Base-by-base conservation (phyloP, 2,888 invertebrate species). In the Oscheius sp. region DNA sequence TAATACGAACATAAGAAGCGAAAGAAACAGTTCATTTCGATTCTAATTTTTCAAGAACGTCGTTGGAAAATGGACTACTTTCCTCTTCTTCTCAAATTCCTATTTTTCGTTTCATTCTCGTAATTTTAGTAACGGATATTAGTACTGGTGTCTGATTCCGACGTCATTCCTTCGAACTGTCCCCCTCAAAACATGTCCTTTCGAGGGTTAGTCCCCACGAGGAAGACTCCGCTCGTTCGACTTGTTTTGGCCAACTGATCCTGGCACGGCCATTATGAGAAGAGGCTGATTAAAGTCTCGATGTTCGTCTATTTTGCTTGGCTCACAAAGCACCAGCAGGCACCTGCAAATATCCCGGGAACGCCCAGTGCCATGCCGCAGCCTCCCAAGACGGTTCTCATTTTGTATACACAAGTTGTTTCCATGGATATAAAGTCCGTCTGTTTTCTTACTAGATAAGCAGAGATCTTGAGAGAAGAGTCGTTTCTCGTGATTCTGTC, bases 241-340 rank as follows among this genome's bases (percentile, higher is more conserved):
- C n/a, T n/a, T n/a, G n/a, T n/a, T n/a, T n/a, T n/a, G n/a, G n/a
- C n/a, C n/a, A 36, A 14, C 14, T 44, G 12, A 12, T 17, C 45
- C 45, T 44, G 45, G 12, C 45, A 17, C 22, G 47, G 47, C 41
- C 12, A 41, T 41, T 41, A 41, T 41, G n/a, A 41, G n/a, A 41
- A 20, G 41, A 14, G 56, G 20, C 59, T 59, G 59, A 59, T 59
- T 38, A 59, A 44, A 44, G 59, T 44, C 59, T 30, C 26, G n/a
- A 4, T 22, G 49, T n/a, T 33, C 54, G 8, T 30, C 36, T 32
- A 30, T 14, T 20, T 14, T 12, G 17, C n/a, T 17, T 28, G 54
- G 20, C 17, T 8, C 51, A 30, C 59, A 17, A 41, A 59, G 59
- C 59, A 59, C 59, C 59, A 59, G 59, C 59, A 59, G 59, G 59